phyloP scores from a whole-genome alignment of 2,888 invertebrate genomes.

The Dynastes tityus region DNA sequence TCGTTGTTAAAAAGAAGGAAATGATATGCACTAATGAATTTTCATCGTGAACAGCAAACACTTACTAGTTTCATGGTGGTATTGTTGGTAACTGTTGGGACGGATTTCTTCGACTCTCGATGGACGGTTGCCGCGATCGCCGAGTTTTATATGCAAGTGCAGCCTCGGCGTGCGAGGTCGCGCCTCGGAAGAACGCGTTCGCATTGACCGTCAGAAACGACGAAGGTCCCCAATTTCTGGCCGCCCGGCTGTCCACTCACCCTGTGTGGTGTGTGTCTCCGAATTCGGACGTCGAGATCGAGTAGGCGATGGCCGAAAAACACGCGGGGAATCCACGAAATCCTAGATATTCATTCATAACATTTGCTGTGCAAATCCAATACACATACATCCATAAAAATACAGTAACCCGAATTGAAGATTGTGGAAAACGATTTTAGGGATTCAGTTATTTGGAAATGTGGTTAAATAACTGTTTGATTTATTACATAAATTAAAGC shows the following conservation, averaged over 20 bases:
- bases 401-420: no score
- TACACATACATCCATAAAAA: not conserved
- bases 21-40: conserved; percentile 43
- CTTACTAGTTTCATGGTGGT: conserved; percentile 60
- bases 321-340: conserved; percentile 1
- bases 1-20: conserved; percentile 14
- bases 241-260: conserved; percentile 61
- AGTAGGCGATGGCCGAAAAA: not conserved
- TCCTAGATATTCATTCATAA: not conserved
- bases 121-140: conserved; percentile 53
- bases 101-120: conserved; percentile 50
- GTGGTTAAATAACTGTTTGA: no score
- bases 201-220: conserved; percentile 64
- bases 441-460: no score
- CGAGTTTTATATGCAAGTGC: conserved; percentile 65
- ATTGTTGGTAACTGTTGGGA: conserved; percentile 44
- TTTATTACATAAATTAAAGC: no score
- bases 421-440: no score
- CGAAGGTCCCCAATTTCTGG: conserved; percentile 65
- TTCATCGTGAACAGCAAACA: conserved; percentile 48
- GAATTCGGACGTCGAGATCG: conserved; percentile 8
- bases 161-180: conserved; percentile 67
- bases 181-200: conserved; percentile 66
- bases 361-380: not conserved
- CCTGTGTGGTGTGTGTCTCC: conserved; percentile 44